Conservation (phyloP, 2,888 invertebrate species). For the Lithophane semibrunnea region DNA sequence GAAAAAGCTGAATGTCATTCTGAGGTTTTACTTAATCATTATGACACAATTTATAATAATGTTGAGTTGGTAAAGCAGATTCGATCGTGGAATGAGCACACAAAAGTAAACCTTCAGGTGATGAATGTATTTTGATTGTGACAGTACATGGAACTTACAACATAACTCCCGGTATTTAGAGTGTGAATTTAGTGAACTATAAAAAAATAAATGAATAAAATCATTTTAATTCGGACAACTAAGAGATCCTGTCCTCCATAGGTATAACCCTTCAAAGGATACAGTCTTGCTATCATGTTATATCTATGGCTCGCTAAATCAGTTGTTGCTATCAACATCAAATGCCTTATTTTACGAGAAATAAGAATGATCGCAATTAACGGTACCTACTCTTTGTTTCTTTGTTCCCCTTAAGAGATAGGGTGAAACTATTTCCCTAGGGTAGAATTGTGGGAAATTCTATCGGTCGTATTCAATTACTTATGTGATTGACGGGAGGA, state of each 20-base stretch:
- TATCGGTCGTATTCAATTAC: conserved; percentile 56
- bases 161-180: background rate
- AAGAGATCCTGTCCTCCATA: too few relatives aligned
- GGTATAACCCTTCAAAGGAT: background rate
- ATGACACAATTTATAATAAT: too few relatives aligned
- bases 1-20: too few relatives aligned
- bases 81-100: background rate
- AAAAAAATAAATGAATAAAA: too few relatives aligned
- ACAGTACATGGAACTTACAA: background rate
- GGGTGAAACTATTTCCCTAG: conserved; percentile 50
- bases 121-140: background rate
- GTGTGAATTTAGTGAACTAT: too few relatives aligned
- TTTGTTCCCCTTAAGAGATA: conserved; percentile 19
- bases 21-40: too few relatives aligned
- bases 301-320: background rate
- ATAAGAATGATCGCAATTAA: conserved; percentile 33
- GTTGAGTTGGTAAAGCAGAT: too few relatives aligned
- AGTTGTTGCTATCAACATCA: background rate
- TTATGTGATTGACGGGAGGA: conserved; percentile 46
- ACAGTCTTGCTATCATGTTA: background rate
- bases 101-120: background rate
- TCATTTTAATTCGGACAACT: too few relatives aligned
- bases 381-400: conserved; percentile 3
- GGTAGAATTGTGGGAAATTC: conserved; percentile 50
- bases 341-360: background rate